These are phyloP conservation scores for Rhimphoctona megacephalus DNA, from an alignment of 2,888 invertebrate genomes.

Conservation along the genomic window DNA sequence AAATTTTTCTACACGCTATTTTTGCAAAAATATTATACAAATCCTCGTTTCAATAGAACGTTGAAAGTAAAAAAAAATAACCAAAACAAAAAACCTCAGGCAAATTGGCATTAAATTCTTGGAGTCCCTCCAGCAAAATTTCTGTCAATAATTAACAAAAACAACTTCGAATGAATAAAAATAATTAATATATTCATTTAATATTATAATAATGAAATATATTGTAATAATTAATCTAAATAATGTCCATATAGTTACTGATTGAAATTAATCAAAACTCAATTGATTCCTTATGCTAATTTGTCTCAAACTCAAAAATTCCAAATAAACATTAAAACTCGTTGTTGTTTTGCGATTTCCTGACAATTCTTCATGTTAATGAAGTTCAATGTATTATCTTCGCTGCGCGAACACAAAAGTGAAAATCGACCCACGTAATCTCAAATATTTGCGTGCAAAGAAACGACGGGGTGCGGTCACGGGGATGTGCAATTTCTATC, in stretches of 20 bases:
- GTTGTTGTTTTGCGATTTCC: not conserved
- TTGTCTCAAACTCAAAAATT: not conserved
- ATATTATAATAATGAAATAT: not conserved
- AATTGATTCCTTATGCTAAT: too few species aligned
- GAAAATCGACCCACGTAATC: not conserved
- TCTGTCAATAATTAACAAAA: not conserved
- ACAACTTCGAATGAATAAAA: not conserved
- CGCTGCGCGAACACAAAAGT: not conserved
- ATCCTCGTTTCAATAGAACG: not conserved
- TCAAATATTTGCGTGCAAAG: constrained; percentile 5
- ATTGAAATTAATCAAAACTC: not conserved
- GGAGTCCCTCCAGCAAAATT: not conserved
- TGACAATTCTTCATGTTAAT: not conserved
- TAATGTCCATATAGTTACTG: not conserved
- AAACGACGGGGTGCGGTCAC: constrained; percentile 51
- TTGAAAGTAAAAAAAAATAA: not conserved
- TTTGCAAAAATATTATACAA: not conserved
- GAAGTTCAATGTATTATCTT: not conserved
- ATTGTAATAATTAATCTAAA: not conserved
- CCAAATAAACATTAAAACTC: not conserved
- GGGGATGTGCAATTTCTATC: constrained; percentile 31
- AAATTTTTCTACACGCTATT: not conserved
- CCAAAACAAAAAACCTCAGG: not conserved
- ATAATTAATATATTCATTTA: not conserved
- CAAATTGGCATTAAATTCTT: not conserved